phyloP scores from a whole-genome alignment of 1,140 invertebrate species.

The Bombus soroeensis region DNA sequence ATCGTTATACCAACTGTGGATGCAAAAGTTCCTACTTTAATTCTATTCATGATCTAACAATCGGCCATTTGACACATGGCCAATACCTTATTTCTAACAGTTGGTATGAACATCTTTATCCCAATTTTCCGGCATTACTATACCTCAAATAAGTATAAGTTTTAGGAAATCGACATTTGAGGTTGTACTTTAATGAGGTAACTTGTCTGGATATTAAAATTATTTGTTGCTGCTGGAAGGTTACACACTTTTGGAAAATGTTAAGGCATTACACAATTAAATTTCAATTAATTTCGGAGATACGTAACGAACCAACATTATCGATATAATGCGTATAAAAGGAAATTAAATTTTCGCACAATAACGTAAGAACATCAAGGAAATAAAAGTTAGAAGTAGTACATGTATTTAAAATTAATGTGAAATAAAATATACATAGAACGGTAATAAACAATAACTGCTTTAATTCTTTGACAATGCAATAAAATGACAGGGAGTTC shows the following conservation, averaged over 20 bases:
- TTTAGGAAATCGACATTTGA: neutral
- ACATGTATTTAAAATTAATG: too few species aligned
- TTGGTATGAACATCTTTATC: slow-evolving; percentile 34
- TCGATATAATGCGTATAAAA: neutral
- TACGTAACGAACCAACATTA: neutral
- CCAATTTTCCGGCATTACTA: slow-evolving; percentile 13
- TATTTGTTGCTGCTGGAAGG: neutral
- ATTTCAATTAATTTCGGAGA: neutral
- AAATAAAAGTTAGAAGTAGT: neutral
- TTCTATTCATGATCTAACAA: slow-evolving; percentile 70
- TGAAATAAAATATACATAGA: too few species aligned
- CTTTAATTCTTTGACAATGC: too few species aligned
- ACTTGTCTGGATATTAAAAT: neutral
- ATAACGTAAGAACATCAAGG: too few species aligned
- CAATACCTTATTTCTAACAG: slow-evolving; percentile 69
- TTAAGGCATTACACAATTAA: neutral
- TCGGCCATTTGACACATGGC: slow-evolving; percentile 62
- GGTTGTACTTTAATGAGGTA: neutral
- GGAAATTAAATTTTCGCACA: neutral
- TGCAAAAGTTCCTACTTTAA: slow-evolving; percentile 57
- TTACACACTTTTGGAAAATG: neutral
- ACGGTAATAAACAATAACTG: too few species aligned
- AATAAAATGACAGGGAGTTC: too few species aligned
- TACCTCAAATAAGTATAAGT: neutral
- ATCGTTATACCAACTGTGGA: slow-evolving; percentile 39